Base-by-base conservation (phyloP, 2,797 vertebrate species). In the Threskiornis aethiopicus region DNA sequence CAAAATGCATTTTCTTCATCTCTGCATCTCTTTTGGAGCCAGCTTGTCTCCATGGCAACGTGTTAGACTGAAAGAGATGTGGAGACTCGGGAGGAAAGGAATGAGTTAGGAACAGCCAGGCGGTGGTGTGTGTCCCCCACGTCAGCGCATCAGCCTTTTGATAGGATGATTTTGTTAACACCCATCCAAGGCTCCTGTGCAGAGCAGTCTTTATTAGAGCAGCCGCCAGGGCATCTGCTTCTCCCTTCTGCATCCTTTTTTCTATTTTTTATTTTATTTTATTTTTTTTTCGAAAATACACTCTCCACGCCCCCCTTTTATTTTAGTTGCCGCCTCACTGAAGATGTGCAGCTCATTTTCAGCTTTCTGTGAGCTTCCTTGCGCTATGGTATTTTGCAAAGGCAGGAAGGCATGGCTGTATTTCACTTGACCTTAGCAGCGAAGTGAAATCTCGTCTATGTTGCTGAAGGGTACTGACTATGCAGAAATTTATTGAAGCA, bases 401-500 rank as follows among this genome's bases (percentile, higher is more conserved):
- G 97, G 97, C 98, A 89, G 97, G 97, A 97, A 97, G 97, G 97
- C 98, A 95, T 98, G 98, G 98, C 98, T 98, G 97, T 79, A 69
- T 94, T 97, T 97, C 93, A 97, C 97, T 97, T 98, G 98, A 99
- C 97, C 97, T 97, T 91, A 94, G 96, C 95, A 94, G 97, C 90
- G 78, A 95, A 89, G 90, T 97, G 93, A 97, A 94, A 94, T 93
- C 92, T 94, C 26, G 46, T 96, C 95, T 26, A 49, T 89, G 94
- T 95, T 89, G 90, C 96, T 97, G 97, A 87, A 97, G 97, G 96
- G 97, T 94, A 94, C 97, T 97, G 98, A 98, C 98, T 98, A 99
- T 99, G 98, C 99, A 99, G 99, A 99, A 99, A 98, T 99, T 99
- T 95, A 99, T 99, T 69, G 99, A 99, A 98, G 99, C 99, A 96